Evolutionary conservation across 2,113 vertebrate genomes (phyloP), one percentile per base, ranked within the genome.

Genomic region (Dissostichus mawsoni): DNA sequence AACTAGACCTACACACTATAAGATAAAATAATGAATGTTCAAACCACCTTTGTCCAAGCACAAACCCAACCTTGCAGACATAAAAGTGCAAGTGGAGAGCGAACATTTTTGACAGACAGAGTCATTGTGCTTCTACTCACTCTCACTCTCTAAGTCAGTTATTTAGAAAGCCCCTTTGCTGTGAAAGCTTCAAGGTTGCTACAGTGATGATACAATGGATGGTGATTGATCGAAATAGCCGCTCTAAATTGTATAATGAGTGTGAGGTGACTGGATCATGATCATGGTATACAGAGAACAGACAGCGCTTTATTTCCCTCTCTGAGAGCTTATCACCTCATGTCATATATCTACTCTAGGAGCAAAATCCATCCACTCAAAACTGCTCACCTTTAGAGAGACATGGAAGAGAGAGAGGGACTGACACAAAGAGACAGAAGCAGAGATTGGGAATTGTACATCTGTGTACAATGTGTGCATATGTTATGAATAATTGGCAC

Each of bases 161-260:
- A 75, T 75, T 87, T 67, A 75, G 20, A 79, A 66, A 75, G 47
- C 5, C 9, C 25, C 47, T 64, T 45, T 61, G 36, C 61, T 72
- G 50, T 68, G 76, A 84, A 58, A 75, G 69, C 52, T 73, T 88
- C 79, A 83, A 77, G 83, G 83, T 84, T 88, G 77, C 82, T 66
- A 66, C 79, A 63, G 74, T 59, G 63, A 85, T 36, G 64, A 55
- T 48, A 82, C 77, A 87, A 87, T 74, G 63, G 72, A 17, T 48
- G 45, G 58, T 76, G 84, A 90, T 86, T 88, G 88, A 92, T 85
- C 45, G 16, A 87, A 90, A 90, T 76, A 63, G 76, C 77, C 76
- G 80, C 56, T 78, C 61, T 81, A 87, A 91, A 91, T 89, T 90
- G 82, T 78, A 80, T 85, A 88, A 90, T 88, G 85, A 89, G 76